phyloP scores from a whole-genome alignment of 2,888 invertebrate species.

The Habroteleia sp. region DNA sequence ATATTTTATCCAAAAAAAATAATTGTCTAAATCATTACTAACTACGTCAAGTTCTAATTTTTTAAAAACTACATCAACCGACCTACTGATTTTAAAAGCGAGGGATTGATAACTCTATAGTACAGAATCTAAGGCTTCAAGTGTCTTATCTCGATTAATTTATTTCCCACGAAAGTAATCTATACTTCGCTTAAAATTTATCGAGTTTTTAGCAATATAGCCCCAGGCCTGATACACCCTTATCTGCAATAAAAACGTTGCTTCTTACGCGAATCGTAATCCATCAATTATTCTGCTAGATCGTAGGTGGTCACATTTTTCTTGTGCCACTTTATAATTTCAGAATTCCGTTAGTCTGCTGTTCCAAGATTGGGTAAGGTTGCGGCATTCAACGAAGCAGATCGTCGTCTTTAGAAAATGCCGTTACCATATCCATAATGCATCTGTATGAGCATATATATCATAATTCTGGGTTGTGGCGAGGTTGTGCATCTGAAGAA shows the following conservation, averaged over 20 bases:
- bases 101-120: background rate
- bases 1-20: no score
- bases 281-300: constrained; percentile 1
- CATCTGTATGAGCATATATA: constrained; percentile 22
- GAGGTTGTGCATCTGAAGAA: constrained; percentile 12
- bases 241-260: constrained; percentile 10
- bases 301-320: constrained; percentile 35
- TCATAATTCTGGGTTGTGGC: constrained; percentile 16
- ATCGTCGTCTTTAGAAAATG: constrained; percentile 53
- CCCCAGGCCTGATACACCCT: constrained; percentile 6
- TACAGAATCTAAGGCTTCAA: no score
- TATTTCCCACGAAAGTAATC: constrained; percentile 30
- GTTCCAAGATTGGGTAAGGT: constrained; percentile 50
- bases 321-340: constrained; percentile 29
- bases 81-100: no score
- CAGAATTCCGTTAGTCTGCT: constrained; percentile 32
- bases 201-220: constrained; percentile 14
- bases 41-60: no score
- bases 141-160: constrained; percentile 2
- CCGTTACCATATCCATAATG: constrained; percentile 35
- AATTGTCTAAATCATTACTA: no score
- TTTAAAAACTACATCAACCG: no score
- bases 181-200: constrained; percentile 17
- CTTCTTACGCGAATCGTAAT: constrained; percentile 12
- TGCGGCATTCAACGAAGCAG: constrained; percentile 40